These are phyloP conservation scores for Drosophila kepulauana DNA, from an alignment of 1,140 invertebrate species.

Conservation along the genomic window DNA sequence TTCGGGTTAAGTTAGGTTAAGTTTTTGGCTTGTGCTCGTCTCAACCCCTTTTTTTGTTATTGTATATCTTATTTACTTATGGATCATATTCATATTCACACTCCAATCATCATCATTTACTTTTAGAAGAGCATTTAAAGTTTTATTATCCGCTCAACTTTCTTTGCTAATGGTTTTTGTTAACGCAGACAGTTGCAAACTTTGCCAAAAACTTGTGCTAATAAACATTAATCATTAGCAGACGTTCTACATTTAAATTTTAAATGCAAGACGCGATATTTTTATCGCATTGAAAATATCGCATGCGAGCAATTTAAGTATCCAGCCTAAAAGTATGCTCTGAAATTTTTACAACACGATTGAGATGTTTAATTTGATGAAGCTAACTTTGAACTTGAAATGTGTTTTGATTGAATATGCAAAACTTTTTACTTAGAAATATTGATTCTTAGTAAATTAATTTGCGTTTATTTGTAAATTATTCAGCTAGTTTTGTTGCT, in stretches of 20 bases:
- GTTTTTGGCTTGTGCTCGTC: conserved; percentile 39
- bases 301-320: neutral
- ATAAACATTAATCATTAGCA: neutral
- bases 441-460: too few relatives aligned
- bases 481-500: neutral
- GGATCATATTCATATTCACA: conserved; percentile 1
- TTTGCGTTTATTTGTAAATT: too few relatives aligned
- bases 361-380: neutral
- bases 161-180: conserved; percentile 6
- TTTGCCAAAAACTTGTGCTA: conserved; percentile 1
- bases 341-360: conserved; percentile 9
- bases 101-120: neutral
- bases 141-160: conserved; percentile 4
- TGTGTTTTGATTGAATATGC: neutral
- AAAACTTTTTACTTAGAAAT: neutral
- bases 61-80: neutral
- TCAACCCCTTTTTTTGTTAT: conserved; percentile 1
- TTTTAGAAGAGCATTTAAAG: neutral
- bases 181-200: neutral
- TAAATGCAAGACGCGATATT: neutral
- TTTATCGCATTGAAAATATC: neutral
- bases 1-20: conserved; percentile 64
- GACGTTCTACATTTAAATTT: neutral
- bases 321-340: conserved; percentile 24
- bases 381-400: conserved; percentile 2